Percentiles rank a stretch among this genome's conserved stretches.
Conservation (phyloP, 2,888 invertebrate genomes). For the Eurois occulta region DNA sequence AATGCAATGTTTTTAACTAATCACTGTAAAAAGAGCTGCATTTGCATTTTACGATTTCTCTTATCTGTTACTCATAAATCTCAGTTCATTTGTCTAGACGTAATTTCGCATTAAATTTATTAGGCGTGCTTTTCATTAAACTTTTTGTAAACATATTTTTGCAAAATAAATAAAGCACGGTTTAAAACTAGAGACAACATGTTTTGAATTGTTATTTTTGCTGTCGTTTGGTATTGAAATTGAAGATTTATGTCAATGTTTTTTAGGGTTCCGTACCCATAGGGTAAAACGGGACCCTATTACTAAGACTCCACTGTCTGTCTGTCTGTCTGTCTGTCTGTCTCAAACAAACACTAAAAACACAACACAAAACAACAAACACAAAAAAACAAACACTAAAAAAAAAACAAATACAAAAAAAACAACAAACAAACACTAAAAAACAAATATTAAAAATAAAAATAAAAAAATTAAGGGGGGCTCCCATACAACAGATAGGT, state of each 20-base stretch:
- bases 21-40: background rate
- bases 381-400: too few species aligned
- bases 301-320: too few species aligned
- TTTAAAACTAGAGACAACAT: background rate
- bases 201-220: background rate
- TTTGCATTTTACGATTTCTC: slow-evolving; percentile 35
- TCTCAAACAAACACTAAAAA: too few species aligned
- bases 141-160: background rate
- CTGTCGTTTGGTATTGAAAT: background rate
- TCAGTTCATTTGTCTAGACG: slow-evolving; percentile 38
- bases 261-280: too few species aligned
- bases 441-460: too few species aligned
- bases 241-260: background rate
- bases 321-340: too few species aligned
- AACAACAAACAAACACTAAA: too few species aligned
- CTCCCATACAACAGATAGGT: too few species aligned
- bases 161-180: background rate
- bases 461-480: too few species aligned
- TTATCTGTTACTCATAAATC: background rate
- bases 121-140: background rate
- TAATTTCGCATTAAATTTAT: background rate
- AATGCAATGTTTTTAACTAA: slow-evolving; percentile 9
- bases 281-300: too few species aligned
- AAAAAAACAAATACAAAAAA: too few species aligned
- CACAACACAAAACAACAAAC: too few species aligned